Percentiles rank a stretch among this genome's conserved stretches.
These are phyloP conservation scores for Camelus dromedarius DNA, from an alignment of 2,113 vertebrate genomes.

Conservation along the genomic window DNA sequence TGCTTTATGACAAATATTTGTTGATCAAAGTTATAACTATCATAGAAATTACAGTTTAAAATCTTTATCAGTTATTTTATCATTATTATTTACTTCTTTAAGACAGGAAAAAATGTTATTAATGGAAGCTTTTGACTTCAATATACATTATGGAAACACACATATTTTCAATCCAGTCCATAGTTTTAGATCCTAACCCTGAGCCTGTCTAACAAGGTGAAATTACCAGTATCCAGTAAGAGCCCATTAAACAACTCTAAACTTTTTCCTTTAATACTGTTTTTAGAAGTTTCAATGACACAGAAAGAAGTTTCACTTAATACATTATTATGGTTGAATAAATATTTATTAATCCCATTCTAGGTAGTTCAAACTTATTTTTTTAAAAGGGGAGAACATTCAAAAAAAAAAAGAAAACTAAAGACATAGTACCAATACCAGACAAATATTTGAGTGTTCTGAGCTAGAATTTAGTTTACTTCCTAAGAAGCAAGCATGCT, in stretches of 20 bases:
- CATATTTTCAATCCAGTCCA: conserved; percentile 6
- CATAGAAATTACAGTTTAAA: conserved; percentile 32
- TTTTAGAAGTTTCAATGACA: background rate
- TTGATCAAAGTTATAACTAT: conserved; percentile 22
- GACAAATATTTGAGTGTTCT: conserved; percentile 36
- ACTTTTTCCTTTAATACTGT: background rate
- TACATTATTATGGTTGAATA: conserved; percentile 31
- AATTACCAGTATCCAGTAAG: background rate
- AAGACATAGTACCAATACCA: conserved; percentile 36
- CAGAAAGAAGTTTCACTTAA: conserved; percentile 37
- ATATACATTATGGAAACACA: conserved; percentile 19
- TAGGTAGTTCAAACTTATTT: conserved; percentile 42
- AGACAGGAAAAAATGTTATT: conserved; percentile 9
- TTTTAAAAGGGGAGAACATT: conserved; percentile 23
- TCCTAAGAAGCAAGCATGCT: conserved; percentile 42
- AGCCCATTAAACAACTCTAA: background rate
- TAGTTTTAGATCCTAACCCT: background rate
- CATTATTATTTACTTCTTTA: background rate
- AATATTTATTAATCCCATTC: conserved; percentile 56
- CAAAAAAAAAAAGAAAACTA: conserved; percentile 18
- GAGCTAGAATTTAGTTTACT: conserved; percentile 57
- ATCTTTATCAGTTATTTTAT: background rate
- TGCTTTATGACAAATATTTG: conserved; percentile 13
- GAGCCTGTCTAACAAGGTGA: conserved; percentile 6
- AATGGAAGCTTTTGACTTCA: conserved; percentile 6